Conservation (phyloP, 2,797 vertebrate genomes). For the Brachyalestes nurse region DNA sequence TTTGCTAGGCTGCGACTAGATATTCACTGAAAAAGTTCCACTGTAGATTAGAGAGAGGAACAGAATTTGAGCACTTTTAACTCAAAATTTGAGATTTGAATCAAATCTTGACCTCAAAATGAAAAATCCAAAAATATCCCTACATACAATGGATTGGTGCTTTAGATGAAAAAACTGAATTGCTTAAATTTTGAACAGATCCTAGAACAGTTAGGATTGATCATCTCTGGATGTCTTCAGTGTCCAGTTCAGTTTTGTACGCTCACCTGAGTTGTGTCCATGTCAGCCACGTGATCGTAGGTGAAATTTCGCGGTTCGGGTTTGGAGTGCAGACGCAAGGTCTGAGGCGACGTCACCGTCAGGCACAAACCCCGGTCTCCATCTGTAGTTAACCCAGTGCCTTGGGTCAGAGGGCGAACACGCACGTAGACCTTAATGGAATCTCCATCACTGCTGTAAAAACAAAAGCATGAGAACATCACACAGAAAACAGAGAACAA, state of each 20-base stretch:
- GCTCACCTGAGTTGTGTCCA: constrained; percentile 88
- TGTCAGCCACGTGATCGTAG: constrained; percentile 92
- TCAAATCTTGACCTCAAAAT: too few relatives aligned
- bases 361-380: constrained; percentile 87
- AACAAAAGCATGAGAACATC: not conserved
- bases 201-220: not conserved
- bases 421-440: constrained; percentile 93
- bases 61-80: too few relatives aligned
- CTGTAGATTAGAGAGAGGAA: too few relatives aligned
- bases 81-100: too few relatives aligned
- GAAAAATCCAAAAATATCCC: too few relatives aligned
- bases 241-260: not conserved
- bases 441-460: constrained; percentile 83
- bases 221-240: not conserved
- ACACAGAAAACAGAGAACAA: not conserved
- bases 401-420: constrained; percentile 86
- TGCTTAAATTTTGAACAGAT: not conserved
- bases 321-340: constrained; percentile 89
- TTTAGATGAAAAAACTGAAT: too few relatives aligned
- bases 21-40: too few relatives aligned
- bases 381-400: constrained; percentile 72
- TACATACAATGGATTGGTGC: too few relatives aligned
- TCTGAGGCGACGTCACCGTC: constrained; percentile 84
- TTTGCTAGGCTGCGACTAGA: too few relatives aligned
- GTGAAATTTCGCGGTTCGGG: constrained; percentile 92